These are phyloP conservation scores for Caiman crocodilus DNA, from an alignment of 2,797 vertebrate species.

Conservation along the genomic window DNA sequence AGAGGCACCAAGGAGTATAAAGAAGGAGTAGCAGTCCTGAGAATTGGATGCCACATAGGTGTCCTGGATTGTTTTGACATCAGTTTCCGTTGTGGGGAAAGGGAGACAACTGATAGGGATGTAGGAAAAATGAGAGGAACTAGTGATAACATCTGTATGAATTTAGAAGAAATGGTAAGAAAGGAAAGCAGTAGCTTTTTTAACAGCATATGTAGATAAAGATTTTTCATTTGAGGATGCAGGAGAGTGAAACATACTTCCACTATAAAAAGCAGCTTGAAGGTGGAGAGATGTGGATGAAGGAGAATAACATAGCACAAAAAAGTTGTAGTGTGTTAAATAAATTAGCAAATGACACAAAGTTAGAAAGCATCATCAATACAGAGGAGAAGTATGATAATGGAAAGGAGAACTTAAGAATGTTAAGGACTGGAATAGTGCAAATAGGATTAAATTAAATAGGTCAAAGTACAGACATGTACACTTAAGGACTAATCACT, in stretches of 20 bases:
- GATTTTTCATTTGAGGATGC: not conserved
- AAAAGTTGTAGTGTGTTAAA: too few species aligned
- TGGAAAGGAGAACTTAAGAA: too few species aligned
- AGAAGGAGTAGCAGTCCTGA: not conserved
- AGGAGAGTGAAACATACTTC: not conserved
- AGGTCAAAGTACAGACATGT: too few species aligned
- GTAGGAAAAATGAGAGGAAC: not conserved
- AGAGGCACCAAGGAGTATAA: not conserved
- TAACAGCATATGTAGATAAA: not conserved
- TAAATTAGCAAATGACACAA: too few species aligned
- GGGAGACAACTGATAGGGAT: not conserved
- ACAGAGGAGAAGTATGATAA: too few species aligned
- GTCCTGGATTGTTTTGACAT: not conserved
- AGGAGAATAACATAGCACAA: too few species aligned
- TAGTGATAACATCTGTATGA: not conserved
- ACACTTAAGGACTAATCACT: too few species aligned
- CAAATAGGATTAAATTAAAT: too few species aligned
- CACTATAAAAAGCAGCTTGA: not conserved
- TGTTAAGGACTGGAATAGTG: too few species aligned
- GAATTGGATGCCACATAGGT: not conserved
- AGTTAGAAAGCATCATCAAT: too few species aligned
- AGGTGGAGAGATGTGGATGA: too few species aligned
- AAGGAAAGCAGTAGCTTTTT: not conserved
- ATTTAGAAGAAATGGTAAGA: not conserved
- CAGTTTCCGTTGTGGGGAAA: not conserved